phyloP scores from a whole-genome alignment of 2,888 invertebrate species.

The Salpingus planirostris region DNA sequence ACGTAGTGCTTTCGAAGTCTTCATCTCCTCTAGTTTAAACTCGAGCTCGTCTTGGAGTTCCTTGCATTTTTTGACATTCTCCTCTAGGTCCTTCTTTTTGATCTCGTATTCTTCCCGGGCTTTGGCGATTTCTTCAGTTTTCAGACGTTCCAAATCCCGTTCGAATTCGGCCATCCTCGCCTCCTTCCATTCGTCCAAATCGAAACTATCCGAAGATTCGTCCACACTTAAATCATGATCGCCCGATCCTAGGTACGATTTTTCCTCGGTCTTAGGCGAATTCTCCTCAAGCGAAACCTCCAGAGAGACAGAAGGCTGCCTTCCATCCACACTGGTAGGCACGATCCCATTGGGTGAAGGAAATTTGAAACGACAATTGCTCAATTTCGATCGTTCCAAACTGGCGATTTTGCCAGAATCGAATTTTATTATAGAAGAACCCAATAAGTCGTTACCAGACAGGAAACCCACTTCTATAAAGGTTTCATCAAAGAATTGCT shows the following conservation, averaged over 20 bases:
- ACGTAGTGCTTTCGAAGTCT: slow-evolving; percentile 20
- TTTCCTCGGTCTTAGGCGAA: slow-evolving; percentile 8
- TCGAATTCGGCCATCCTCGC: slow-evolving; percentile 56
- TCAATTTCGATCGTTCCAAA: slow-evolving; percentile 2
- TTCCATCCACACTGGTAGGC: slow-evolving; percentile 20
- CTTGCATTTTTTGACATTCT: slow-evolving; percentile 53
- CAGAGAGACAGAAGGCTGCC: slow-evolving; percentile 29
- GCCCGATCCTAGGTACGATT: slow-evolving; percentile 8
- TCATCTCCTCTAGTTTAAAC: slow-evolving; percentile 10
- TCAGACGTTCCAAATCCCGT: slow-evolving; percentile 42
- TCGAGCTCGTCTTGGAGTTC: slow-evolving; percentile 51
- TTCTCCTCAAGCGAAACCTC: slow-evolving; percentile 25
- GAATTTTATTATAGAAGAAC: slow-evolving; percentile 27
- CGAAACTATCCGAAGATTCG: not conserved
- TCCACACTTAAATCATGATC: slow-evolving; percentile 5
- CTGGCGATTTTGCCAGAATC: slow-evolving; percentile 15
- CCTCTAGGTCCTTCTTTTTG: slow-evolving; percentile 47
- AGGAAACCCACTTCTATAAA: slow-evolving; percentile 29
- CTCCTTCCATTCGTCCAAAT: slow-evolving; percentile 63
- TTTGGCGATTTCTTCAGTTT: slow-evolving; percentile 13
- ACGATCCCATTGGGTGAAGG: slow-evolving; percentile 27
- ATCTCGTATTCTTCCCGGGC: slow-evolving; percentile 46
- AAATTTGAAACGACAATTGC: slow-evolving; percentile 24
- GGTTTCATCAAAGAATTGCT: slow-evolving; percentile 29
- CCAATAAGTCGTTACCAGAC: slow-evolving; percentile 29